Conservation (phyloP, 2,797 vertebrate species). For the Leuciscus waleckii region DNA sequence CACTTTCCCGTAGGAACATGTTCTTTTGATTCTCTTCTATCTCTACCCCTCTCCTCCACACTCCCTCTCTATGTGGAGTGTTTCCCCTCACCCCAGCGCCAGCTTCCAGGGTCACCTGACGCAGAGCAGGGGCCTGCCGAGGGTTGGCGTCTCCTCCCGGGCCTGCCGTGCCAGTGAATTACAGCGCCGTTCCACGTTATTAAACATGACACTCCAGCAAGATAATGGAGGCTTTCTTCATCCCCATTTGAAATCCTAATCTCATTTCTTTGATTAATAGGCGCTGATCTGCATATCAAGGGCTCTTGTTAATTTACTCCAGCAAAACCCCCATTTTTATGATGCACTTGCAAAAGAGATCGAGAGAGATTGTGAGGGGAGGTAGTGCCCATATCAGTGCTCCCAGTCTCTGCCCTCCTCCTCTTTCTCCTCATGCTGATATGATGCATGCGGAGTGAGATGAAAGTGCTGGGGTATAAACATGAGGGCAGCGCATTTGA, state of each 20-base stretch:
- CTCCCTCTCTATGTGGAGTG: constrained; percentile 49
- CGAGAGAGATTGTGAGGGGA: constrained; percentile 60
- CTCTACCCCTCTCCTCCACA: neutral
- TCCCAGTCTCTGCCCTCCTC: constrained; percentile 68
- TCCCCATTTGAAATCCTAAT: constrained; percentile 88
- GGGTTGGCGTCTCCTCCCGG: constrained; percentile 61
- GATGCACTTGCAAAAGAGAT: constrained; percentile 63
- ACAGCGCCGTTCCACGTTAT: constrained; percentile 82
- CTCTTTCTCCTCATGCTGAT: constrained; percentile 30
- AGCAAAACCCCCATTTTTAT: constrained; percentile 74
- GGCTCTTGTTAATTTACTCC: constrained; percentile 82
- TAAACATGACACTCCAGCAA: constrained; percentile 86
- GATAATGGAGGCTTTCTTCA: constrained; percentile 88
- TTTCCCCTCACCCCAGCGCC: constrained; percentile 44
- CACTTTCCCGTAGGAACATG: constrained; percentile 48
- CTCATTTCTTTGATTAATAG: constrained; percentile 88
- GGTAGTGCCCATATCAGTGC: constrained; percentile 74
- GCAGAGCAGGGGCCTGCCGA: constrained; percentile 52
- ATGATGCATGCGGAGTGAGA: constrained; percentile 52
- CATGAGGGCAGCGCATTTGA: constrained; percentile 42
- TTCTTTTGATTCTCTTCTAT: constrained; percentile 58
- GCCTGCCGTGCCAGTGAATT: constrained; percentile 78
- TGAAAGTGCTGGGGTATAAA: constrained; percentile 50
- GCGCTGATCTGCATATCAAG: constrained; percentile 86
- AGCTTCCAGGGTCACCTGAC: constrained; percentile 58